Conservation (phyloP, 2,888 invertebrate genomes). For the Sarcophaga carnaria region DNA sequence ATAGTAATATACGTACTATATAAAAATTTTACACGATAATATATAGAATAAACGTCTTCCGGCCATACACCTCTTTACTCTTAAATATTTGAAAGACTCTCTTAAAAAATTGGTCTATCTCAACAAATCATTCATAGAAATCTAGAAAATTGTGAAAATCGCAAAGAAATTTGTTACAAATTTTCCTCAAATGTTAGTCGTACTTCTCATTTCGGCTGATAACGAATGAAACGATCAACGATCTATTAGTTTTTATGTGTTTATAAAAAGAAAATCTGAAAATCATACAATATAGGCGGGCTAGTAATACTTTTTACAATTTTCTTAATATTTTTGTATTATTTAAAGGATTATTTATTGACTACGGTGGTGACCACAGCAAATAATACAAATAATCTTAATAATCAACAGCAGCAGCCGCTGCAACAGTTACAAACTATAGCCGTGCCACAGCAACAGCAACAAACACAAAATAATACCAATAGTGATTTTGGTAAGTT, state of each 20-base stretch:
- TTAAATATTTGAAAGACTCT: not conserved
- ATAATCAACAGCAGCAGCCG: slow-evolving; percentile 65
- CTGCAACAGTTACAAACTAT: slow-evolving; percentile 53
- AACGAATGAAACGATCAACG: slow-evolving; percentile 64
- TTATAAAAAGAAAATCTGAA: not conserved
- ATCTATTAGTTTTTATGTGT: slow-evolving; percentile 6
- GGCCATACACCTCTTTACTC: not conserved
- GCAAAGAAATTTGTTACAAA: slow-evolving; percentile 28
- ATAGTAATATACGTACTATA: not conserved
- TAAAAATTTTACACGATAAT: not conserved
- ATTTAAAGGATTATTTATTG: slow-evolving; percentile 78
- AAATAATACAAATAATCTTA: slow-evolving; percentile 66
- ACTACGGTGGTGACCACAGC: slow-evolving; percentile 71
- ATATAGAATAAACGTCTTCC: too few species aligned
- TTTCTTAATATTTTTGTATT: slow-evolving; percentile 70
- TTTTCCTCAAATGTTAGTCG: slow-evolving; percentile 46
- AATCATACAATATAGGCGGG: slow-evolving; percentile 50
- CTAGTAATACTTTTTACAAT: slow-evolving; percentile 63
- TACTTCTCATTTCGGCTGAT: slow-evolving; percentile 49
- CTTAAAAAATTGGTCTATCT: not conserved
- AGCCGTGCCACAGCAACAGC: slow-evolving; percentile 54
- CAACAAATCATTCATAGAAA: not conserved
- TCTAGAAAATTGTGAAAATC: slow-evolving; percentile 15
- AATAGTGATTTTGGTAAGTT: slow-evolving; percentile 68
- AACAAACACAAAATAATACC: slow-evolving; percentile 36